A percentile compares a stretch with the other conserved stretches of the same genome.
Evolutionary conservation across 1,140 invertebrate species (phyloP).

Genomic region (Drosophila nasuta): DNA sequence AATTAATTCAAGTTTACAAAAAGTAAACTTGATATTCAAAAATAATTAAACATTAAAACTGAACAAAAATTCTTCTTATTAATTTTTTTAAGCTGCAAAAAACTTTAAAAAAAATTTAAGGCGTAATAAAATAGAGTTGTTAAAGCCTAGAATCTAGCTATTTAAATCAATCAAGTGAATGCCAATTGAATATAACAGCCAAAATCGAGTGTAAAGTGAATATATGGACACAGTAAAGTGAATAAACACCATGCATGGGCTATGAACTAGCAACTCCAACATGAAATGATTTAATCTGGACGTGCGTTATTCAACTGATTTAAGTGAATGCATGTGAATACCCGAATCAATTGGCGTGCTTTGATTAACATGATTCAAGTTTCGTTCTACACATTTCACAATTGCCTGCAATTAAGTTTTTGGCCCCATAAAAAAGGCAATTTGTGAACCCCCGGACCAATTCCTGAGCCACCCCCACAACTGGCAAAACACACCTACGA

Average conservation of each 20-base stretch:
- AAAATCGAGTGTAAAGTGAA: not conserved
- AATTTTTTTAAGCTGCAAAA: too few relatives aligned
- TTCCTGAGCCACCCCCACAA: not conserved
- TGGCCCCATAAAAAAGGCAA: not conserved
- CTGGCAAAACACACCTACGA: not conserved
- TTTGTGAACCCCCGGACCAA: not conserved
- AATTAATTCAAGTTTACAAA: too few relatives aligned
- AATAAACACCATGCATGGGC: not conserved
- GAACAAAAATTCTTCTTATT: too few relatives aligned
- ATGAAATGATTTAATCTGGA: not conserved
- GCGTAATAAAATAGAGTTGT: too few relatives aligned
- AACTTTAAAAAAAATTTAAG: too few relatives aligned
- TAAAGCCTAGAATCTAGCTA: not conserved
- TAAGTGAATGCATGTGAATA: slow-evolving; percentile 18
- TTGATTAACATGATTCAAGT: slow-evolving; percentile 13
- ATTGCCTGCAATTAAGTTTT: slow-evolving; percentile 34
- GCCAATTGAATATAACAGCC: not conserved
- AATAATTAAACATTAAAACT: too few relatives aligned
- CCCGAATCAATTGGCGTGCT: slow-evolving; percentile 35
- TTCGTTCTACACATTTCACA: slow-evolving; percentile 17
- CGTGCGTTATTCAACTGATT: not conserved
- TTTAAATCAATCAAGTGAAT: not conserved
- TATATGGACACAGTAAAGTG: not conserved
- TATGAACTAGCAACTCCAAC: too few relatives aligned
- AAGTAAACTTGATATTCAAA: too few relatives aligned